Conservation (phyloP, 2,797 vertebrate genomes). For the Distichodus sexfasciatus region DNA sequence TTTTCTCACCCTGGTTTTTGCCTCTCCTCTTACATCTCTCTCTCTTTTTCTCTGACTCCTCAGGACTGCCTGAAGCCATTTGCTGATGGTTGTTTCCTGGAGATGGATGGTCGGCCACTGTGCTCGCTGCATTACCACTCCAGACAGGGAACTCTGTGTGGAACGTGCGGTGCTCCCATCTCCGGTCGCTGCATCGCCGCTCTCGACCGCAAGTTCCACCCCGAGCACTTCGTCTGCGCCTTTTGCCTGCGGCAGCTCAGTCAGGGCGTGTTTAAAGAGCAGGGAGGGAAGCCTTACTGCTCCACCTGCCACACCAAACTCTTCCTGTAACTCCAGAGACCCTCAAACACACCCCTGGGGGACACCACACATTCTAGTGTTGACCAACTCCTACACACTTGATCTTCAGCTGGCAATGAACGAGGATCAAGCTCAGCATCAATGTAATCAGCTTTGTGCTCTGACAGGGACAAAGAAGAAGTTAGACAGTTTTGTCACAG, state of each 20-base stretch:
- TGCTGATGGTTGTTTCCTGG: constrained; percentile 76
- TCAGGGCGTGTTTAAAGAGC: constrained; percentile 84
- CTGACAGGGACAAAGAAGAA: too few species aligned
- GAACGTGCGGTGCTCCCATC: constrained; percentile 74
- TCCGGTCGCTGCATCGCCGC: constrained; percentile 82
- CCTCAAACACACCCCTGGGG: too few species aligned
- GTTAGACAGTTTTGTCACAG: too few species aligned
- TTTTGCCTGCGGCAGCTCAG: constrained; percentile 85
- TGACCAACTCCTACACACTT: constrained; percentile 41
- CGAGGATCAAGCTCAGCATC: background rate
- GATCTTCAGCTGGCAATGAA: background rate
- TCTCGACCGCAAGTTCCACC: constrained; percentile 82
- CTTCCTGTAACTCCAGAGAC: constrained; percentile 65
- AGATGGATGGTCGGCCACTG: constrained; percentile 81
- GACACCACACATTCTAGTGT: constrained; percentile 33
- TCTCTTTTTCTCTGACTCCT: background rate
- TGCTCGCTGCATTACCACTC: constrained; percentile 84
- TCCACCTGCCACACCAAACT: constrained; percentile 80
- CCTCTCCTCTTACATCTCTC: background rate
- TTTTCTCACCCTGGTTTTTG: too few species aligned
- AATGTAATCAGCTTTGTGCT: too few species aligned
- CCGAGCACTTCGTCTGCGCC: constrained; percentile 87
- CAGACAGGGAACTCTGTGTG: constrained; percentile 83
- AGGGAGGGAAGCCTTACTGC: constrained; percentile 81
- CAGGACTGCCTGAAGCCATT: constrained; percentile 87